phyloP scores from a whole-genome alignment of 2,888 invertebrate species.

The Eristalis tenax region DNA sequence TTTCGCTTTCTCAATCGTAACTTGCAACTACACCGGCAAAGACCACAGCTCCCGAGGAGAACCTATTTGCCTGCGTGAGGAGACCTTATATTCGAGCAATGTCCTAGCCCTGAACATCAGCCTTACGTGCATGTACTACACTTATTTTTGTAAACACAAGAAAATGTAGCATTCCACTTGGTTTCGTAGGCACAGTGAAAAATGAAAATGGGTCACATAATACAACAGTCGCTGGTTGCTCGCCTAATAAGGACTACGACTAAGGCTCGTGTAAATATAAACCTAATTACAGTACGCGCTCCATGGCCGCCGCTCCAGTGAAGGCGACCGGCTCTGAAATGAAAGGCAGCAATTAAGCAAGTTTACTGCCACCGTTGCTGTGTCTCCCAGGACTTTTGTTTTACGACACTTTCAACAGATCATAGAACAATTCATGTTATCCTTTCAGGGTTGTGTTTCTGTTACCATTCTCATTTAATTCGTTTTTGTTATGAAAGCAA shows the following conservation, averaged over 20 bases:
- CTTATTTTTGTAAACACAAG: slow-evolving; percentile 40
- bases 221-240: slow-evolving; percentile 6
- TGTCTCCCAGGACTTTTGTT: slow-evolving; percentile 50
- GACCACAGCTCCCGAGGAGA: neutral
- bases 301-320: neutral
- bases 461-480: slow-evolving; percentile 35
- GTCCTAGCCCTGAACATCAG: slow-evolving; percentile 48
- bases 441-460: slow-evolving; percentile 36
- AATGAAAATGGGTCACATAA: slow-evolving; percentile 55
- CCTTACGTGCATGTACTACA: neutral
- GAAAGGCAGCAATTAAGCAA: slow-evolving; percentile 47
- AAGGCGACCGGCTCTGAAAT: neutral
- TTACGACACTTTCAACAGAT: slow-evolving; percentile 71
- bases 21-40: slow-evolving; percentile 52
- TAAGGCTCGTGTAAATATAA: slow-evolving; percentile 56
- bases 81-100: neutral
- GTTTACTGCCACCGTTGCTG: slow-evolving; percentile 29
- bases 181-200: neutral
- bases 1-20: slow-evolving; percentile 62
- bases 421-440: slow-evolving; percentile 66
- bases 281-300: slow-evolving; percentile 52
- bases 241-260: slow-evolving; percentile 28
- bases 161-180: slow-evolving; percentile 25
- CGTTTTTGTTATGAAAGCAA: slow-evolving; percentile 47
- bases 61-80: slow-evolving; percentile 26